Evolutionary conservation across 2,797 vertebrate species (phyloP), one percentile per base, ranked within the genome.

Genomic region (Momotus momota): DNA sequence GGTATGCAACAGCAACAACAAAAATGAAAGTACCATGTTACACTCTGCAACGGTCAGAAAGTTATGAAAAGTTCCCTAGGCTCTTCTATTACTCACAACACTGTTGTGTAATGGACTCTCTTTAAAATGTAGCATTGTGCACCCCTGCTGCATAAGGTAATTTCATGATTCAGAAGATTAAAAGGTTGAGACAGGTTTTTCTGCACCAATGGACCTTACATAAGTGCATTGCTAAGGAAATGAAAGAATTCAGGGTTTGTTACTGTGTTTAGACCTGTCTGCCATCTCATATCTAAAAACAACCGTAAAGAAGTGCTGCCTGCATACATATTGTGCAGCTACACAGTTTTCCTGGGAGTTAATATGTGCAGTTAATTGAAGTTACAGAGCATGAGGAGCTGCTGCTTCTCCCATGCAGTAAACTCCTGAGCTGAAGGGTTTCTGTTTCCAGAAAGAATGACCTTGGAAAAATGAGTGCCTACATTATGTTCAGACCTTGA

Each of bases 111-210:
- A 58, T 0, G 5, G 11, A 51, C 19, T 6, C n/a, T 46, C 7
- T 41, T 90, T 77, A 70, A 94, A 69, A 77, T 73, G 46, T 41
- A 86, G 10, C 12, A 43, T 35, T 77, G 14, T 25, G 69, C 20
- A 73, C 20, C 29, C 70, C 38, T 72, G 12, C 23, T 73, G 41
- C 33, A 33, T 45, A 72, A 88, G 10, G 35, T 57, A 87, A 83
- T 92, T 92, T 93, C 51, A 85, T 73, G 23, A 90, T 66, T 88
- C 75, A 86, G 71, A 60, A 80, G 49, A 73, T 88, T 2, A 29
- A 38, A 70, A 77, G 31, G 25, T 66, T 85, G 17, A 31, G 26
- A 86, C 72, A 9, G 8, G 6, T 45, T 75, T 91, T 79, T 81
- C 72, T 92, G 40, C 40, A 70, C n/a, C 67, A 21, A 2, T 38